Base-by-base conservation (phyloP, 2,888 invertebrate species). In the Parnassius glacialis region DNA sequence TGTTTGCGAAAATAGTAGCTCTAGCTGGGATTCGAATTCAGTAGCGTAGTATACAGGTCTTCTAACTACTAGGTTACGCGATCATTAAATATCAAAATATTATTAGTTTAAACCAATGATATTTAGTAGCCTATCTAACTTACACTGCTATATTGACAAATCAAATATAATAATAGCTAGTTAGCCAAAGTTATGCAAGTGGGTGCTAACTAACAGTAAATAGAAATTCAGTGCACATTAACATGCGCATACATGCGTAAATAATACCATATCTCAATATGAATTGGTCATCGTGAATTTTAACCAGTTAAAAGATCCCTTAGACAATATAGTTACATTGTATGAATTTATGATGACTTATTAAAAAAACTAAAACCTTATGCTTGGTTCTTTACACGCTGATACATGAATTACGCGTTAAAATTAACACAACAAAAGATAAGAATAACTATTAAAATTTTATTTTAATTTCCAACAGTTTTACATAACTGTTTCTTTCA, bases 231-330 rank as follows among this genome's bases (percentile, higher is more conserved):
- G 50, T 70, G 68, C 68, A 67, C 69, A 71, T 72, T 68, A 71
- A 71, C 68, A 70, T 68, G 68, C 68, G 59, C 61, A 64, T 69
- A 66, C 69, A 70, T 71, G 69, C 69, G 68, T 71, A 69, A 72
- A 70, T 71, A 70, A 71, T 69, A 69, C 71, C 68, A 66, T 69
- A 69, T 68, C 65, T 67, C 66, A 66, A 71, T 71, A 68, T 60
- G 71, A 70, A 71, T 72, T 61, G 43, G 61, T 70, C 70, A 70
- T 67, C 62, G 64, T 66, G 74, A 74, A 78, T 76, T 70, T 67
- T 66, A 72, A 74, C 67, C 69, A 65, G 73, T 68, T 68, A 68
- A 72, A 68, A 70, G 67, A 70, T 71, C 72, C 72, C 74, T 75
- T 73, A 75, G 72, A 72, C 73, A n/a, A n/a, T n/a, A 67, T 70